phyloP scores from a whole-genome alignment of 1,140 invertebrate species.

The Phenacoccus solenopsis region DNA sequence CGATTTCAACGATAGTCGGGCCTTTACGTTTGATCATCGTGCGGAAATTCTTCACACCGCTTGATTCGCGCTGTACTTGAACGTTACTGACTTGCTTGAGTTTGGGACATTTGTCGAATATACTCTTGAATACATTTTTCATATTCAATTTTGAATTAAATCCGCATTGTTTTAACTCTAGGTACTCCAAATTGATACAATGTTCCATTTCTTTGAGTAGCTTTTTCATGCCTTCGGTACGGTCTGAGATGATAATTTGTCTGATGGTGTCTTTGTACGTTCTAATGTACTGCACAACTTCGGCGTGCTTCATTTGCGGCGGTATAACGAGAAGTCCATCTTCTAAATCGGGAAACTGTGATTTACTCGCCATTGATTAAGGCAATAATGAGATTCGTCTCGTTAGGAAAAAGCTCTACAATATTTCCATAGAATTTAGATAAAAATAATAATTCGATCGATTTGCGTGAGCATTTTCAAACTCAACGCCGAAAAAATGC shows the following conservation, averaged over 20 bases:
- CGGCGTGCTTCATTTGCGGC: slow-evolving; percentile 4
- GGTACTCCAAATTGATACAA: not conserved
- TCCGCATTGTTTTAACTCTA: not conserved
- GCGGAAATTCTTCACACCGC: not conserved
- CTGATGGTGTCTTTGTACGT: not conserved
- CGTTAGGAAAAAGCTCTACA: too few relatives aligned
- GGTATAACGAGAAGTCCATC: not conserved
- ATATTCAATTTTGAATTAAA: not conserved
- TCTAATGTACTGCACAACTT: not conserved
- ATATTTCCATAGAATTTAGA: too few relatives aligned
- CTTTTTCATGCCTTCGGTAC: not conserved
- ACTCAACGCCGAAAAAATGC: too few relatives aligned
- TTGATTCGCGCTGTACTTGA: not conserved
- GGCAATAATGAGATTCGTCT: too few relatives aligned
- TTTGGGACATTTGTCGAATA: not conserved
- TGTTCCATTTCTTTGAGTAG: not conserved
- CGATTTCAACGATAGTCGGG: not conserved
- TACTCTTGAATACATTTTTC: not conserved
- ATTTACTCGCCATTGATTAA: not conserved
- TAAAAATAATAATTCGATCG: too few relatives aligned
- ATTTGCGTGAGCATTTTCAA: too few relatives aligned
- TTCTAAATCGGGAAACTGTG: not conserved
- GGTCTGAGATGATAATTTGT: not conserved
- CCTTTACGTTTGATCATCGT: not conserved
- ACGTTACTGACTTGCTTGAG: not conserved